These are phyloP conservation scores for Boulengeromyrus knoepffleri DNA, from an alignment of 2,113 vertebrate genomes.

Conservation along the genomic window DNA sequence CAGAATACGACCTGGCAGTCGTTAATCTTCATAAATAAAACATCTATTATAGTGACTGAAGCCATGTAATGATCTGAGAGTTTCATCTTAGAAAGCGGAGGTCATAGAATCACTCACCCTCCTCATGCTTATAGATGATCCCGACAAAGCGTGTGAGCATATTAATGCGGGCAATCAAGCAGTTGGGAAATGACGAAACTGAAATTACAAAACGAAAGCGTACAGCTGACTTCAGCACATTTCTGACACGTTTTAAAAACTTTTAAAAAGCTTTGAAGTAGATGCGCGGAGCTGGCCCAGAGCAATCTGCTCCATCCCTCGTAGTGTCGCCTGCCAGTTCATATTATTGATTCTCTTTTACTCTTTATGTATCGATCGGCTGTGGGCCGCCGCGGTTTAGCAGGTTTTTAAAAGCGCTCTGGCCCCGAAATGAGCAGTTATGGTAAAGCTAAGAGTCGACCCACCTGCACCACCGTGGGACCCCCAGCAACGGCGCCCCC, in stretches of 20 bases:
- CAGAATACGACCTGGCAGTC: background rate
- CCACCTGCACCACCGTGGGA: background rate
- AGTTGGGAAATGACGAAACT: background rate
- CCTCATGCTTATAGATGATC: background rate
- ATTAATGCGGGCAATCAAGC: background rate
- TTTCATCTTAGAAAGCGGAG: background rate
- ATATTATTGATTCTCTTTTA: conserved; percentile 4
- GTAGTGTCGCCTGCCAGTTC: background rate
- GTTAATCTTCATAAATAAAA: background rate
- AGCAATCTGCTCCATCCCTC: background rate
- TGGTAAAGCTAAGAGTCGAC: background rate
- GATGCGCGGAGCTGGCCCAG: background rate
- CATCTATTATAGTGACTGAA: background rate
- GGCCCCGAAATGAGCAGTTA: background rate
- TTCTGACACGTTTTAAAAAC: background rate
- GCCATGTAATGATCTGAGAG: background rate
- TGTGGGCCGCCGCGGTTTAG: background rate
- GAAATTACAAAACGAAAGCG: background rate
- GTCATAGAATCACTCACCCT: background rate
- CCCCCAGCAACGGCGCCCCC: background rate
- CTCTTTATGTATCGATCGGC: background rate
- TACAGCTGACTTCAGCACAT: background rate
- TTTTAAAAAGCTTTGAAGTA: background rate
- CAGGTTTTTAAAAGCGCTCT: background rate
- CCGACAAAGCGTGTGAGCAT: background rate